Conservation (phyloP, 2,888 invertebrate species). For the Coronaproctus castanopsis region DNA sequence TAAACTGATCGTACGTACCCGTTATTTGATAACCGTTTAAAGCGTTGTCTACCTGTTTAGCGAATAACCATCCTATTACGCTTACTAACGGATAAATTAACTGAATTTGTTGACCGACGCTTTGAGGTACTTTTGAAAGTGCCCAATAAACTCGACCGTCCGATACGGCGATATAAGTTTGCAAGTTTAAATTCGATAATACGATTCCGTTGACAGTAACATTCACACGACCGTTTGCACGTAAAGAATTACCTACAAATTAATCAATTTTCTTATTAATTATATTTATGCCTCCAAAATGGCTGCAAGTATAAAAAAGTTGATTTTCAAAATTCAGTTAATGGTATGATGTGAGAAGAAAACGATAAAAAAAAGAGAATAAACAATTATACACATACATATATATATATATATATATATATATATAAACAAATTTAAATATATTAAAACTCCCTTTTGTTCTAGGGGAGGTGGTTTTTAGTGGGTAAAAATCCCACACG, state of each 20-base stretch:
- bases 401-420: too few species aligned
- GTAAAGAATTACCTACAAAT: constrained; percentile 50
- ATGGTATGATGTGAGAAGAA: too few species aligned
- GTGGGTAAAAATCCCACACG: too few species aligned
- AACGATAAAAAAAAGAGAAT: too few species aligned
- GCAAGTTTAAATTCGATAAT: constrained; percentile 57
- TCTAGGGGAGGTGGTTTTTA: too few species aligned
- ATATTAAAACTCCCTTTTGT: too few species aligned
- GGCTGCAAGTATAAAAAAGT: not conserved
- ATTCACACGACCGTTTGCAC: constrained; percentile 72
- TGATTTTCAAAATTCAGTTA: not conserved
- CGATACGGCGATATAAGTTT: constrained; percentile 73
- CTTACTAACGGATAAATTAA: constrained; percentile 64
- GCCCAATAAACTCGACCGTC: constrained; percentile 82
- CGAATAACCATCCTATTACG: constrained; percentile 84
- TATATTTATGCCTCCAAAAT: too few species aligned
- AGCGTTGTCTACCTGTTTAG: constrained; percentile 49
- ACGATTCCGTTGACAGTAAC: constrained; percentile 59
- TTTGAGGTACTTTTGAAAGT: constrained; percentile 53
- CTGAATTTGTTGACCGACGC: constrained; percentile 59
- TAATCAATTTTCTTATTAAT: not conserved
- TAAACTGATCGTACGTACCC: too few species aligned
- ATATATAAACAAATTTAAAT: too few species aligned
- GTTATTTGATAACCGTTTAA: constrained; percentile 79
- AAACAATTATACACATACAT: too few species aligned